A percentile compares a stretch with the other conserved stretches of the same genome.
These are phyloP conservation scores for Poecilia latipinna DNA, from an alignment of 2,113 vertebrate genomes.

Conservation along the genomic window DNA sequence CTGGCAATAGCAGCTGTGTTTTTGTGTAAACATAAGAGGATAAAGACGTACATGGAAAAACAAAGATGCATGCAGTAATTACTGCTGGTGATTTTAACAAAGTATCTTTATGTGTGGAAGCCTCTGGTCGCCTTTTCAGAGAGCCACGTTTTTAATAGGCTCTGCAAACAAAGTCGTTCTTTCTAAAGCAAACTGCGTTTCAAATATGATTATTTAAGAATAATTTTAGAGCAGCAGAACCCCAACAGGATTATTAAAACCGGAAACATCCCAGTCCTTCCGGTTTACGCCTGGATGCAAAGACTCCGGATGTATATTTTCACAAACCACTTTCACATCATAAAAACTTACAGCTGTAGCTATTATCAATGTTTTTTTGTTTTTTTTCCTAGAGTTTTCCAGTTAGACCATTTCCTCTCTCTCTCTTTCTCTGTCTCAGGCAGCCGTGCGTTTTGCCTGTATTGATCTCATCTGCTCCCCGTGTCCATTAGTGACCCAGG, in stretches of 20 bases:
- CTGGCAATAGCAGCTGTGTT: no score
- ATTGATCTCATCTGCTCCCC: constrained; percentile 77
- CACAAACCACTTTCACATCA: not conserved
- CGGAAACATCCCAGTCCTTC: not conserved
- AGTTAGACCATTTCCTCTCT: constrained; percentile 30
- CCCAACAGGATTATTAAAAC: not conserved
- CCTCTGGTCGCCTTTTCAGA: not conserved
- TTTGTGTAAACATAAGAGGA: no score
- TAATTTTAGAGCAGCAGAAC: not conserved
- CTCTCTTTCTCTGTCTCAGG: constrained; percentile 23
- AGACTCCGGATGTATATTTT: not conserved
- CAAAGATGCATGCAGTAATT: no score
- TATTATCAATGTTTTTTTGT: not conserved
- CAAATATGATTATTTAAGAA: not conserved
- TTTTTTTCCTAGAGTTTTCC: constrained; percentile 19
- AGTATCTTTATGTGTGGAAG: not conserved
- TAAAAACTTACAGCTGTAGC: not conserved
- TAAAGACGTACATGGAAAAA: no score
- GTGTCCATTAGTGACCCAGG: constrained; percentile 81
- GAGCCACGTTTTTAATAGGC: no score
- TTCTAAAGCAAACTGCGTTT: not conserved
- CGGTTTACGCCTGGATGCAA: not conserved
- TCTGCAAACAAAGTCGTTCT: not conserved
- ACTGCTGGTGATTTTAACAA: not conserved
- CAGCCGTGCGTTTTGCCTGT: constrained; percentile 68